phyloP scores from a whole-genome alignment of 2,888 invertebrate genomes.

The Ennomos fuscantarius region DNA sequence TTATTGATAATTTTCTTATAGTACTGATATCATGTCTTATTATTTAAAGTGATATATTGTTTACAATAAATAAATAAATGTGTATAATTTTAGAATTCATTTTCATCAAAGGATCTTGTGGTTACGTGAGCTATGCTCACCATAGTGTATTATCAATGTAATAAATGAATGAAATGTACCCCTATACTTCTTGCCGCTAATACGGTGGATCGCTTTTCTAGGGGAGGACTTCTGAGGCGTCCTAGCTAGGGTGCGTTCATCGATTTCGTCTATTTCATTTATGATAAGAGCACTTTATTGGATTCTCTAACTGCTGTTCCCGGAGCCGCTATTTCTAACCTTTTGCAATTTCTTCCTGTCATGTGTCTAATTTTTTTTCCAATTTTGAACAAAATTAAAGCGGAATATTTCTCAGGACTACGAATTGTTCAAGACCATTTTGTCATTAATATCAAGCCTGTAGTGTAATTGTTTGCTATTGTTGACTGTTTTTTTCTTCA shows the following conservation, averaged over 20 bases:
- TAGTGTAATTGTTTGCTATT: background rate
- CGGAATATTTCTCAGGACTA: too few species aligned
- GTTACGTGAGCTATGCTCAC: too few species aligned
- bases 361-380: background rate
- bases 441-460: too few species aligned
- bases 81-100: too few species aligned
- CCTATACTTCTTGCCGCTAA: conserved; percentile 33
- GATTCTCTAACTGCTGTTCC: conserved; percentile 2
- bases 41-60: too few species aligned
- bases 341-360: conserved; percentile 1
- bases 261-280: conserved; percentile 18
- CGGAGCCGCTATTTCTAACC: conserved; percentile 3
- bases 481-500: conserved; percentile 6
- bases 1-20: too few species aligned
- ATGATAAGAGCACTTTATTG: conserved; percentile 7
- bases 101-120: too few species aligned
- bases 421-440: too few species aligned
- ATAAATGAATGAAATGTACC: conserved; percentile 34
- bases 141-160: conserved; percentile 32
- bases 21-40: too few species aligned
- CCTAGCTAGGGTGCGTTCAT: conserved; percentile 18
- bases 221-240: conserved; percentile 8
- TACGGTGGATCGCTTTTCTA: conserved; percentile 35
- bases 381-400: too few species aligned
- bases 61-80: too few species aligned